Percentiles rank a stretch among this genome's conserved stretches.
Conservation (phyloP, 2,113 vertebrate species). For the Hypocryptadius cinnamomeus region DNA sequence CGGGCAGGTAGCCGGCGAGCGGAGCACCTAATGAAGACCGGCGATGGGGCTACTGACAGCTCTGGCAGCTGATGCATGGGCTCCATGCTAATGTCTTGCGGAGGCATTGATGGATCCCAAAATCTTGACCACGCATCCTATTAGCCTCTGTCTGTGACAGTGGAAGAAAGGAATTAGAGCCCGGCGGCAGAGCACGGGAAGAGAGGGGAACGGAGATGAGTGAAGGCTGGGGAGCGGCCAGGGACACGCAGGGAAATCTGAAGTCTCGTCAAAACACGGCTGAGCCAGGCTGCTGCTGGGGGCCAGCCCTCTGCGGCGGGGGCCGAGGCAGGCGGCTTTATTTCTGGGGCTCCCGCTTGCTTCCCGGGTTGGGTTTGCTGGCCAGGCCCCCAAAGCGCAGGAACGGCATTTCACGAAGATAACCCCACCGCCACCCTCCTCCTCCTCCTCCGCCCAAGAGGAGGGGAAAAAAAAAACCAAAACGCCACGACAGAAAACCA, state of each 20-base stretch:
- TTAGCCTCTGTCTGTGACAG: constrained; percentile 97
- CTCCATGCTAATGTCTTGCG: constrained; percentile 90
- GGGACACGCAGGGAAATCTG: constrained; percentile 70
- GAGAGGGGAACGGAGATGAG: constrained; percentile 15
- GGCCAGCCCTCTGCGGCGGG: constrained; percentile 53
- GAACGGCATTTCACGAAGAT: neutral
- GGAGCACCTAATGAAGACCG: constrained; percentile 85
- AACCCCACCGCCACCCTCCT: neutral
- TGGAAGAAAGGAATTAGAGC: constrained; percentile 85
- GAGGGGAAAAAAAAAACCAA: too few species aligned
- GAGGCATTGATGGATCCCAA: constrained; percentile 95
- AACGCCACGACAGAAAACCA: too few species aligned
- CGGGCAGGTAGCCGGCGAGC: constrained; percentile 71
- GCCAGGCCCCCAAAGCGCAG: neutral
- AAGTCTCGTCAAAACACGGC: constrained; percentile 71
- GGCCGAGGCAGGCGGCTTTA: neutral
- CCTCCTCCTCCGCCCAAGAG: neutral
- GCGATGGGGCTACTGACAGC: constrained; percentile 84
- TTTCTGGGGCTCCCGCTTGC: neutral
- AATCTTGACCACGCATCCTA: constrained; percentile 98
- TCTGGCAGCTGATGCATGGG: constrained; percentile 94
- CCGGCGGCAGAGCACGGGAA: constrained; percentile 52
- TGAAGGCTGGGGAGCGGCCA: constrained; percentile 74
- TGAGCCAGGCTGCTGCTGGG: constrained; percentile 73
- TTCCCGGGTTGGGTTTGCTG: neutral